A percentile compares a stretch with the other conserved stretches of the same genome.
These are phyloP conservation scores for Aleiodes sp. DNA, from an alignment of 1,140 invertebrate species.

Conservation along the genomic window DNA sequence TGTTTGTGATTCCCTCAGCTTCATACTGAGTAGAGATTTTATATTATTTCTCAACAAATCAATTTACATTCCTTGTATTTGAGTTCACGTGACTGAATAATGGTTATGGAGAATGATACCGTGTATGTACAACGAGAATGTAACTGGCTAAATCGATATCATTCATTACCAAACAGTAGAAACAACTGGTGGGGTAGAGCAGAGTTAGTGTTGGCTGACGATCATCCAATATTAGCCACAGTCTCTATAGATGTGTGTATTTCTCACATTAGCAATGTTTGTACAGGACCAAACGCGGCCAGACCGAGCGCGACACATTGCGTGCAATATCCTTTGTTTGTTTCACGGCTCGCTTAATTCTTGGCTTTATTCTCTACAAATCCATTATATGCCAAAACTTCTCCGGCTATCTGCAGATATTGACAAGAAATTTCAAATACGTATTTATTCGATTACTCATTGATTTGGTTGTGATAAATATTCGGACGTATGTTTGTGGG, in stretches of 20 bases:
- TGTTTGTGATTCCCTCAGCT: no score
- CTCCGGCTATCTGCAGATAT: no score
- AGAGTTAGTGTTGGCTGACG: constrained; percentile 18
- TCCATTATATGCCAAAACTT: constrained; percentile 38
- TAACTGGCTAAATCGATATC: constrained; percentile 1
- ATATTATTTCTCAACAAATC: not conserved
- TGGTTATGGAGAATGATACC: constrained; percentile 2
- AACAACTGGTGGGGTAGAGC: not conserved
- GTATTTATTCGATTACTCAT: no score
- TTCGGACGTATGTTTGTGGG: no score
- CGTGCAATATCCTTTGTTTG: constrained; percentile 60
- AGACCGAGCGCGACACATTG: constrained; percentile 47
- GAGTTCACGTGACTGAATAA: not conserved
- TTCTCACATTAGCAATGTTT: constrained; percentile 61
- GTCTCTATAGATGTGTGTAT: constrained; percentile 50
- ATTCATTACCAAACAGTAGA: constrained; percentile 15
- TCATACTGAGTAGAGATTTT: not conserved
- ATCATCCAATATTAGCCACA: constrained; percentile 45
- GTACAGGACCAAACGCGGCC: constrained; percentile 46
- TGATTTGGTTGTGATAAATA: no score
- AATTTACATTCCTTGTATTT: not conserved
- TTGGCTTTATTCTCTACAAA: constrained; percentile 42
- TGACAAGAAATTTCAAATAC: no score
- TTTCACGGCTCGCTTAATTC: constrained; percentile 50
- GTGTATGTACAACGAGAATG: not conserved